Percentiles rank a stretch among this genome's conserved stretches.
These are phyloP conservation scores for Bombus haemorrhoidalis DNA, from an alignment of 1,140 invertebrate genomes.

Conservation along the genomic window DNA sequence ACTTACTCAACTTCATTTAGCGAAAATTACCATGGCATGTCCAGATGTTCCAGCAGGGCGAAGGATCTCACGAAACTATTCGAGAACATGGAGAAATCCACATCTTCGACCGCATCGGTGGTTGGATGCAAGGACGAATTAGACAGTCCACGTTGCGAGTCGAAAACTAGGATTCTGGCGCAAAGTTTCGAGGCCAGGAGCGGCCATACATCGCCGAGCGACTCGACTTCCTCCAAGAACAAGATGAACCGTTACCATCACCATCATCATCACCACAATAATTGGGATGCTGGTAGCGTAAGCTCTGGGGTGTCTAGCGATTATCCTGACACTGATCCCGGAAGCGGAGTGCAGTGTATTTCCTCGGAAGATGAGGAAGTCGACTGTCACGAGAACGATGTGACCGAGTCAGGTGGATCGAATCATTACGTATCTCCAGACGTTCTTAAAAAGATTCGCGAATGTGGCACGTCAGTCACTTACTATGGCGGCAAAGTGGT, in stretches of 20 bases:
- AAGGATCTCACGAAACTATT: conserved; percentile 79
- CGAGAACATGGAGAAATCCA: conserved; percentile 74
- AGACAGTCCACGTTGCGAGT: conserved; percentile 70
- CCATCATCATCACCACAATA: conserved; percentile 69
- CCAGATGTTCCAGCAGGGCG: conserved; percentile 78
- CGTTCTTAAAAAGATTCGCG: conserved; percentile 92
- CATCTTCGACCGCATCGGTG: conserved; percentile 50
- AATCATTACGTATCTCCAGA: conserved; percentile 89
- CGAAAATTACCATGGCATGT: conserved; percentile 61
- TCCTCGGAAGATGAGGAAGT: conserved; percentile 79
- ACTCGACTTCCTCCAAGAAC: conserved; percentile 72
- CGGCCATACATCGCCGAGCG: conserved; percentile 76
- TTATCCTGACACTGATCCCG: conserved; percentile 82
- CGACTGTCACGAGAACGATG: conserved; percentile 71
- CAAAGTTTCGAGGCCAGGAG: conserved; percentile 79
- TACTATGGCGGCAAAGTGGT: conserved; percentile 93
- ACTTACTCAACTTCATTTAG: too few species aligned
- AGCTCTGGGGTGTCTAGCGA: conserved; percentile 84
- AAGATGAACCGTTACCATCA: conserved; percentile 63
- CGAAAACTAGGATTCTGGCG: conserved; percentile 77
- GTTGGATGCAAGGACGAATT: conserved; percentile 63
- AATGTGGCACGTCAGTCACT: conserved; percentile 92
- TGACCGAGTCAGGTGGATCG: conserved; percentile 65
- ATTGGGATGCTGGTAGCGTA: conserved; percentile 82
- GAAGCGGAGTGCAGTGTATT: conserved; percentile 76